Base-by-base conservation (phyloP, 2,113 vertebrate species). In the Calcarius ornatus region DNA sequence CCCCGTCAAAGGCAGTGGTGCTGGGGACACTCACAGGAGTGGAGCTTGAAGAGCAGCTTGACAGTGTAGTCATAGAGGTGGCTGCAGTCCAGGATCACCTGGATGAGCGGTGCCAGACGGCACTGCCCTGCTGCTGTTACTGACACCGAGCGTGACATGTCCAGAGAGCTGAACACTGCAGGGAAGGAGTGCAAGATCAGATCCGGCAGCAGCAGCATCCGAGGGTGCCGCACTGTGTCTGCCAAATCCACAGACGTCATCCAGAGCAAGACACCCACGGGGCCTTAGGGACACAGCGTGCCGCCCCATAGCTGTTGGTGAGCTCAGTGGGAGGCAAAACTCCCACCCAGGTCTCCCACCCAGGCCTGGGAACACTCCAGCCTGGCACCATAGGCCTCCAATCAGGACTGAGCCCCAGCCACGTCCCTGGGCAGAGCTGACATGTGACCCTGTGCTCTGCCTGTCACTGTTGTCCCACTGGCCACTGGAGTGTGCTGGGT, bases 31-130 rank as follows among this genome's bases (percentile, higher is more conserved):
- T 99, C 96, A 99, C 99, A 99, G 94, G 99, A 99, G 94, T 99
- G 99, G 37, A 99, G 98, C 95, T 99, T 99, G 97, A 99, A 99
- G 95, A 99, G 99, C 64, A 99, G 98, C 96, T 99, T 99, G 96
- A 99, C 99, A 0, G 98, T 99, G 97, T 99, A 99, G 96, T 99
- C 99, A 0, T 99, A 99, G 92, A 99, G 98, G 95, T 99, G 99
- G 98, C 99, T 99, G 97, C 98, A 98, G 98, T 99, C 99, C 96
- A 99, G 90, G 89, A 99, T 99, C 82, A 99, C 99, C 96, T 99
- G 99, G 95, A 99, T 99, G 80, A 99, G 98, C 0, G 99, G 99
- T 21, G 99, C 99, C 35, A 99, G 98, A n/a, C 99, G 99, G 96
- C 99, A 99, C 98, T 99, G 99, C 30, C 99, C 99, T 0, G 99